Percentiles rank a stretch among this genome's conserved stretches.
Conservation (phyloP, 2,113 vertebrate species). For the Oxygymnocypris stewartii region DNA sequence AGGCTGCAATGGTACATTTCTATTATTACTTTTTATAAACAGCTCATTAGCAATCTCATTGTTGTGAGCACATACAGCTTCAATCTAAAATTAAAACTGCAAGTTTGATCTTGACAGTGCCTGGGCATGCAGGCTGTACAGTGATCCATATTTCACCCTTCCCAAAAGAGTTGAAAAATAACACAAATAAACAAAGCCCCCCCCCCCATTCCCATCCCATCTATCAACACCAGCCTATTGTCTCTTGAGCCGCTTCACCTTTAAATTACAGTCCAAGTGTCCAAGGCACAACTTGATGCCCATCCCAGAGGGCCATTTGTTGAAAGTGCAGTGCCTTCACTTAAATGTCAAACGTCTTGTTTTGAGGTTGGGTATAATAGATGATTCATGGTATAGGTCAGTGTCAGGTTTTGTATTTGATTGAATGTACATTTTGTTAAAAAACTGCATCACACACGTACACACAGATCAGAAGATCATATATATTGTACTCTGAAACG, state of each 20-base stretch:
- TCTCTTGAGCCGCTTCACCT: background rate
- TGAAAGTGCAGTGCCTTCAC: slow-evolving; percentile 35
- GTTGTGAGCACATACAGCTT: background rate
- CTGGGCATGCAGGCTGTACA: slow-evolving; percentile 2
- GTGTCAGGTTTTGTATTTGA: background rate
- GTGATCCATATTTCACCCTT: slow-evolving; percentile 10
- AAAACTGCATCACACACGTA: background rate
- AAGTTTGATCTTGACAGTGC: slow-evolving; percentile 18
- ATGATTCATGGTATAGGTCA: slow-evolving; percentile 41
- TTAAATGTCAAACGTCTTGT: slow-evolving; percentile 48
- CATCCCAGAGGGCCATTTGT: background rate
- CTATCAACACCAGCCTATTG: background rate
- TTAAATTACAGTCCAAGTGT: slow-evolving; percentile 5
- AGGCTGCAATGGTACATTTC: background rate
- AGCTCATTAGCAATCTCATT: background rate
- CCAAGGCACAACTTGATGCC: background rate
- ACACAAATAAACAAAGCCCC: background rate
- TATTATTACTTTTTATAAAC: background rate
- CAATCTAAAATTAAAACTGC: background rate
- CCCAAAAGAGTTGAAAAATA: background rate
- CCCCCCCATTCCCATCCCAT: background rate
- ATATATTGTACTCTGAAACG: background rate
- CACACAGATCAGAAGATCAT: slow-evolving; percentile 29
- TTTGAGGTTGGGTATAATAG: slow-evolving; percentile 24
- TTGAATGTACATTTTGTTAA: slow-evolving; percentile 5